Evolutionary conservation across 2,113 vertebrate species (phyloP), one percentile per base, ranked within the genome.

Genomic region (Eulemur rufifrons): DNA sequence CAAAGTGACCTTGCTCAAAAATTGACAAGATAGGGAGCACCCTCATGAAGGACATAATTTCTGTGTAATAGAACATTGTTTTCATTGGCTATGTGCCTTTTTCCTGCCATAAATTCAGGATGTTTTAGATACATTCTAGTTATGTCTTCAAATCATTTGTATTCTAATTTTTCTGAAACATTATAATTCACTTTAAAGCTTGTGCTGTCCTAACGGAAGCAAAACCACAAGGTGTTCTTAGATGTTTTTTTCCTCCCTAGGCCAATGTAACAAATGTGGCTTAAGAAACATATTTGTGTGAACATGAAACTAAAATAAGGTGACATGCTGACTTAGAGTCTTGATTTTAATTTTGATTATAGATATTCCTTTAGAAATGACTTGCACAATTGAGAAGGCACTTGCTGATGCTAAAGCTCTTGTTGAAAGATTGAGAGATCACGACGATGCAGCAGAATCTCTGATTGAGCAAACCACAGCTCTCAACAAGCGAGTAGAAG

Each of bases 401-500:
- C 98, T 99, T 98, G 99, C 99, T n/a, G 99, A 99, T 84, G 99
- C 99, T 0, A 99, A 99, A 97, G 99, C 99, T 0, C 98, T 99
- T 97, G 99, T 99, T 87, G 99, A 99, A 96, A 98, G 99, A 82
- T 97, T 99, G 34, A 96, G 99, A 89, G 99, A 99, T 84, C 99
- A 99, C n/a, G 99, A 99, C 95, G 99, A 99, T 0, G 99, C 99
- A 0, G 99, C 99, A 0, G 99, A 99, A 97, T 99, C 99, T 73
- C 99, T 99, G 59, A 99, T 99, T 15, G 99, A 99, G 91, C 99
- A 99, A 98, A 99, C 99, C 7, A 99, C 99, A 0, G 99, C 99
- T 4, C 99, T 99, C 68, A 99, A 99, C 98, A 99, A 99, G 98
- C 98, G 99, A 34, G 99, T 99, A n/a, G 99, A 99, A 54, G 99